Base-by-base conservation (phyloP, 2,888 invertebrate genomes). In the Agrilus biguttatus region DNA sequence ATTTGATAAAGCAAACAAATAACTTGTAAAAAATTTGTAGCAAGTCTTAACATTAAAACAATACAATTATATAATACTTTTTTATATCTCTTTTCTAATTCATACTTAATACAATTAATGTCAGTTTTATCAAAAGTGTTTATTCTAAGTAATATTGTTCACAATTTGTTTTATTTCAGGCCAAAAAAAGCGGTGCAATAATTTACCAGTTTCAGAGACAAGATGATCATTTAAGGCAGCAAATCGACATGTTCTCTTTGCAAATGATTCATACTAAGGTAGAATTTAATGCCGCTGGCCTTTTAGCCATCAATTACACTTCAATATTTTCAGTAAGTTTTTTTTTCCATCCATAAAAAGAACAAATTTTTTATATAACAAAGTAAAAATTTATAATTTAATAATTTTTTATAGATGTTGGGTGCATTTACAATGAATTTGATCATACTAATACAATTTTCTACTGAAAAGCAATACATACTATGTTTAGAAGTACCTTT, bases 161-260 rank as follows among this genome's bases (percentile, higher is more conserved):
- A 37, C 40, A 28, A 38, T 14, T 33, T 36, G 21, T 36, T 39
- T 40, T 41, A 32, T 55, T 55, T 42, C 43, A 60, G 61, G 55
- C 56, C 5, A 53, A 55, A 33, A 52, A 50, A 51, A 51, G 57
- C 8, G 60, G 57, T 6, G 45, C 53, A 35, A 45, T 61, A 19
- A 49, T 61, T 10, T 59, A 61, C 39, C 55, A 60, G 48, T 55
- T 62, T 35, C 56, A 61, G 14, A 55, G 53, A 5, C 51, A 56
- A 23, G 56, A 60, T 39, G 49, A 52, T n/a, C 54, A 58, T 35
- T 49, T 60, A 19, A 55, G 53, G 41, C 56, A 60, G 39, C 55
- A 59, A 50, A 60, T 63, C 10, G 57, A 58, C 45, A 57, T 61
- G 56, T 61, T 62, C 51, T 60, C 62, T 0, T 45, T 63, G 39